A percentile compares a stretch with the other conserved stretches of the same genome.
Evolutionary conservation across 2,888 invertebrate genomes (phyloP).

Genomic region (Sipha maydis): DNA sequence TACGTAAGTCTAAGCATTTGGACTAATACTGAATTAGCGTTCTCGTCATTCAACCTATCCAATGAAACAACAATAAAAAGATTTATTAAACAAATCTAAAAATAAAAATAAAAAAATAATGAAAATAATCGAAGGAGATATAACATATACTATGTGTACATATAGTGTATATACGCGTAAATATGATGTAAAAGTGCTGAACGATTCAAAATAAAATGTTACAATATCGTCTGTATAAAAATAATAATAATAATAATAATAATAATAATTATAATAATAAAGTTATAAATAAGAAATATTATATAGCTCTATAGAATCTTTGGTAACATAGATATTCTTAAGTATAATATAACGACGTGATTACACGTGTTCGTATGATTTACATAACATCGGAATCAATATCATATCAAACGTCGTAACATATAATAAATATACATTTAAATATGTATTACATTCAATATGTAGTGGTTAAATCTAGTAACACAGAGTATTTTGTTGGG

Average conservation of each 20-base stretch:
- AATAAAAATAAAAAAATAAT: neutral
- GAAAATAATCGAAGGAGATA: neutral
- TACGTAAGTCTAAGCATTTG: neutral
- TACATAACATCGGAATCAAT: too few species aligned
- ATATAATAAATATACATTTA: too few species aligned
- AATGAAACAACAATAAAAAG: neutral
- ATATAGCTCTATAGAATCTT: conserved; percentile 44
- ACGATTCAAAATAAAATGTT: neutral
- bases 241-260: neutral
- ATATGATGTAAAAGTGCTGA: conserved; percentile 11
- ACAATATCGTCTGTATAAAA: neutral
- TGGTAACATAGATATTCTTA: conserved; percentile 41
- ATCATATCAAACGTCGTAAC: too few species aligned
- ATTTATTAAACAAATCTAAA: neutral
- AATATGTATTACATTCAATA: too few species aligned
- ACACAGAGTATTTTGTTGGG: conserved; percentile 11
- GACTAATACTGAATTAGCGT: neutral
- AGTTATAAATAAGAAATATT: conserved; percentile 36
- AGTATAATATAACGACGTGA: neutral
- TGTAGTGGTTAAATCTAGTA: conserved; percentile 25
- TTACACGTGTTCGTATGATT: too few species aligned
- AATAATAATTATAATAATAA: neutral
- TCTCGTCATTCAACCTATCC: neutral
- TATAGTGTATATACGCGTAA: neutral
- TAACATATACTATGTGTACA: neutral